A percentile compares a stretch with the other conserved stretches of the same genome.
phyloP scores from a whole-genome alignment of 35 echinoderm and acorn worm species.

The Diadema setosum region DNA sequence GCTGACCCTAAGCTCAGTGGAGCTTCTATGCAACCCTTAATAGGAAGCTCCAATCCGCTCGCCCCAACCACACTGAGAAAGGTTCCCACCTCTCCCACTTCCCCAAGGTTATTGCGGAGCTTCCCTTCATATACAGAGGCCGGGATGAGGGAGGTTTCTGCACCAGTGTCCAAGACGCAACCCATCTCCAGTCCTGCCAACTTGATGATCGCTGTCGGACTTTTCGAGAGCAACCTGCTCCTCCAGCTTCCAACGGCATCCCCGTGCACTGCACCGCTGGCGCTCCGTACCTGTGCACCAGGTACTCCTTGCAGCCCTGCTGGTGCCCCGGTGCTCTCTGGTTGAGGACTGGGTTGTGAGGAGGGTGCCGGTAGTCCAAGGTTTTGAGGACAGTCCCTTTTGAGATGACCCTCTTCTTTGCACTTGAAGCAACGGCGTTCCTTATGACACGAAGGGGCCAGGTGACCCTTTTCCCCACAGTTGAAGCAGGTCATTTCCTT shows the following conservation, averaged over 20 bases:
- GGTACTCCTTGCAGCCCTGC: too few relatives aligned
- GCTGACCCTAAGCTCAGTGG: neutral
- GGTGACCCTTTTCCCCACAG: neutral
- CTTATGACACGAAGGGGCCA: neutral
- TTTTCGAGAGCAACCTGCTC: neutral
- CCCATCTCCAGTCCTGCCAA: neutral
- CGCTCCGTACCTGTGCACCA: too few relatives aligned
- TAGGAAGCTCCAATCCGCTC: neutral
- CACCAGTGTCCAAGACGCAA: neutral
- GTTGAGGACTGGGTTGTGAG: neutral
- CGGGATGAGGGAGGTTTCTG: neutral
- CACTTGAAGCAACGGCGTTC: neutral
- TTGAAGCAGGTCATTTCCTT: neutral
- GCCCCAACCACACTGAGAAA: neutral
- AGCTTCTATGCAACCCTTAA: neutral
- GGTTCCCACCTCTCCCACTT: neutral
- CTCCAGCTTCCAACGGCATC: neutral
- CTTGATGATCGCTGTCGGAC: neutral
- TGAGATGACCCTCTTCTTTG: neutral
- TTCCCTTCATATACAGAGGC: neutral
- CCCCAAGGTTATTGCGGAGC: neutral
- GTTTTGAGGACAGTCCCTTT: neutral
- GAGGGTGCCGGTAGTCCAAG: neutral
- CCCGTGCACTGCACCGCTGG: neutral
- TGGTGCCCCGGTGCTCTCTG: neutral